Conservation (phyloP, 2,113 vertebrate species). For the Callopanchax toddi region DNA sequence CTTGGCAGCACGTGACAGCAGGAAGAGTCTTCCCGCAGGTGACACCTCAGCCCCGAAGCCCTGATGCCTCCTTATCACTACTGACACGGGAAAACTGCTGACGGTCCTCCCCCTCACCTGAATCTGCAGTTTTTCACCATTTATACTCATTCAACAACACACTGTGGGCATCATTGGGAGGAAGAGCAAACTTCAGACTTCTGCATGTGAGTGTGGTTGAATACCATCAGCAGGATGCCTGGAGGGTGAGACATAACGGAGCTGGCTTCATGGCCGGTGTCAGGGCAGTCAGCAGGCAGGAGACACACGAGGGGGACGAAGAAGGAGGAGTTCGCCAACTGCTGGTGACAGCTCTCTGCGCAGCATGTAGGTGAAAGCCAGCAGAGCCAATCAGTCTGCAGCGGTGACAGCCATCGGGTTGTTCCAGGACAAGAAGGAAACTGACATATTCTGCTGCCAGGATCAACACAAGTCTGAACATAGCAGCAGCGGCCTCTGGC, state of each 20-base stretch:
- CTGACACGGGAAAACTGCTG: constrained; percentile 22
- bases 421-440: constrained; percentile 22
- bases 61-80: constrained; percentile 45
- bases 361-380: constrained; percentile 45
- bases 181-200: neutral
- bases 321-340: constrained; percentile 31
- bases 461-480: neutral
- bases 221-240: constrained; percentile 2
- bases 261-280: constrained; percentile 32
- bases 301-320: constrained; percentile 16
- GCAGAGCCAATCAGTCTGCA: constrained; percentile 42
- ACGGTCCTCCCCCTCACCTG: constrained; percentile 3
- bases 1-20: constrained; percentile 54
- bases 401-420: constrained; percentile 41
- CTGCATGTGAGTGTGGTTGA: neutral
- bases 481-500: constrained; percentile 11
- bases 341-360: constrained; percentile 52
- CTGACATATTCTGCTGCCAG: constrained; percentile 31
- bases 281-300: constrained; percentile 21
- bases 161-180: neutral
- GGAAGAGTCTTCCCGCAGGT: constrained; percentile 37
- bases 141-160: constrained; percentile 17
- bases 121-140: constrained; percentile 26
- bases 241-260: constrained; percentile 1
- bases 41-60: constrained; percentile 41